A percentile compares a stretch with the other conserved stretches of the same genome.
These are phyloP conservation scores for Molorchus minor DNA, from an alignment of 2,888 invertebrate species.

Conservation along the genomic window DNA sequence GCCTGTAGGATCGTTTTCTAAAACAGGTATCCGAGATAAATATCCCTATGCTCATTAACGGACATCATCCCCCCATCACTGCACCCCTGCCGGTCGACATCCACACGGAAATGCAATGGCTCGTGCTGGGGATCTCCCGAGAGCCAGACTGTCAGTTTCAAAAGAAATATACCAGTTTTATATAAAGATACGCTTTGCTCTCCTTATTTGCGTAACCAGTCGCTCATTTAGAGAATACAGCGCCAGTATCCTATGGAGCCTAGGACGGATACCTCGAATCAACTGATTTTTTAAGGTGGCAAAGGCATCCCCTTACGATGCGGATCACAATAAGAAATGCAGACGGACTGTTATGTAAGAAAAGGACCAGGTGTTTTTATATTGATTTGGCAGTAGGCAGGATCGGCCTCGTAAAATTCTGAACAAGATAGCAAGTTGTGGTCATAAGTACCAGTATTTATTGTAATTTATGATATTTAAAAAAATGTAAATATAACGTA, in stretches of 20 bases:
- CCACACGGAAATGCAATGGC: slow-evolving; percentile 35
- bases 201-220: slow-evolving; percentile 35
- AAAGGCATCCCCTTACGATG: slow-evolving; percentile 34
- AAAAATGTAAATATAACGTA: not conserved
- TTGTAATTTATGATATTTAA: not conserved
- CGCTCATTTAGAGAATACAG: slow-evolving; percentile 25
- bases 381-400: slow-evolving; percentile 53
- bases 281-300: slow-evolving; percentile 36
- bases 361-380: slow-evolving; percentile 59
- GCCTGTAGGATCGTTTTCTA: too few relatives aligned
- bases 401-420: not conserved
- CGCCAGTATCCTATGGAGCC: not conserved
- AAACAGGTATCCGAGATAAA: too few relatives aligned
- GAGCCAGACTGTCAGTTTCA: slow-evolving; percentile 21
- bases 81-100: slow-evolving; percentile 18
- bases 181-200: slow-evolving; percentile 21
- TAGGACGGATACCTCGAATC: slow-evolving; percentile 1
- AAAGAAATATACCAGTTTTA: slow-evolving; percentile 25
- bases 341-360: slow-evolving; percentile 56
- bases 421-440: not conserved
- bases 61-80: not conserved
- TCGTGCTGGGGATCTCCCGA: slow-evolving; percentile 28
- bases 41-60: too few relatives aligned
- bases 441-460: not conserved
- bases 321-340: slow-evolving; percentile 43